Base-by-base conservation (phyloP, 1,140 invertebrate genomes). In the Drosophila nebulosa region DNA sequence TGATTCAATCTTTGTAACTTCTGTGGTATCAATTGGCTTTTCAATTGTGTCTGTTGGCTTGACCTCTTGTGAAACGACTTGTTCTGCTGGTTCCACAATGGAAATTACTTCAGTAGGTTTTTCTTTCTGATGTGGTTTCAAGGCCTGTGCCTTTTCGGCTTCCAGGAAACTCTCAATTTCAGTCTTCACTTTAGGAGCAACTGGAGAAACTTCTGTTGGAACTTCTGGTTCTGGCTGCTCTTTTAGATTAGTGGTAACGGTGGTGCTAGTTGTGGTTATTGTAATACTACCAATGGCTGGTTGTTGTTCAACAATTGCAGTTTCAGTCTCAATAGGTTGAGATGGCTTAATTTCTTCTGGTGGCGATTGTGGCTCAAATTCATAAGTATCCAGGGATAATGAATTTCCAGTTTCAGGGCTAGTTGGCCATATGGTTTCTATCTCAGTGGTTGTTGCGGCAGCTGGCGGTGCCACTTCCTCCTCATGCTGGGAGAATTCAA, bases 401-500 rank as follows among this genome's bases (percentile, higher is more conserved):
- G 84, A 78, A 61, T 89, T 80, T 12, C 90, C 90, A 26, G 90
- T 91, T 32, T 91, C 79, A 7, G 80, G 76, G 46, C 78, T 90
- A 1, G 74, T 68, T 18, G 90, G 90, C 90, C 90, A 91, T 39
- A 91, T 85, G n/a, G 66, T 53, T 39, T 66, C 63, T n/a, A 52
- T 35, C 4, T 63, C 65, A 22, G 51, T 27, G 22, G 50, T 39
- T 9, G 26, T 51, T 26, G 22, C 5, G 9, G 52, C 5, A 57
- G 61, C 63, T 56, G 70, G 52, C 27, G 69, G 36, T 24, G 69
- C 35, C n/a, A 66, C 5, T 50, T 61, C 57, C 53, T 89, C 72
- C 32, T 22, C 10, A 35, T 91, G 90, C 35, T 90, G 71, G 7
- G 90, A 91, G 74, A 91, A 91, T 55, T 90, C 90, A 72, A 91